Evolutionary conservation across 2,888 invertebrate genomes (phyloP).

Genomic region (Eudemis profundana): DNA sequence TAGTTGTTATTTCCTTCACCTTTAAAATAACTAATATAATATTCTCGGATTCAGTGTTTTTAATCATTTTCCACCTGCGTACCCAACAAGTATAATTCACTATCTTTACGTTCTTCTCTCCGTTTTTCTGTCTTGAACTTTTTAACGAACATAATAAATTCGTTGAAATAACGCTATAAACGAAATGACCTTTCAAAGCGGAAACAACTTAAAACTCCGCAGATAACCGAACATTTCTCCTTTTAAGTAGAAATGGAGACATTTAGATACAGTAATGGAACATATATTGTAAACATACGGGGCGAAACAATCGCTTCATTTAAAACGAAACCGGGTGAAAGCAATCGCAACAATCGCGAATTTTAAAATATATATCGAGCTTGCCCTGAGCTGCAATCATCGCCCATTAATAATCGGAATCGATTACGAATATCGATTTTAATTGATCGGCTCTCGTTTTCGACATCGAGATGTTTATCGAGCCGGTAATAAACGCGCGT

Average conservation of each 20-base stretch:
- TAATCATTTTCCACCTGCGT: no score
- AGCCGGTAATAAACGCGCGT: constrained; percentile 57
- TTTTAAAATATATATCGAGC: constrained; percentile 41
- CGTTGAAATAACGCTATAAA: constrained; percentile 1
- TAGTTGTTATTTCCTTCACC: no score
- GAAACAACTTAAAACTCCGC: constrained; percentile 12
- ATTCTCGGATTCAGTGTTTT: no score
- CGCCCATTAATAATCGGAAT: constrained; percentile 69
- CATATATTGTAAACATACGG: constrained; percentile 2
- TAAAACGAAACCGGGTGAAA: constrained; percentile 35
- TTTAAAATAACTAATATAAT: no score
- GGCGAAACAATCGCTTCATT: constrained; percentile 29
- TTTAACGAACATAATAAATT: constrained; percentile 11
- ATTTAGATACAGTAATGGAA: constrained; percentile 37
- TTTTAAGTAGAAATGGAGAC: constrained; percentile 33
- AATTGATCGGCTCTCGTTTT: constrained; percentile 67
- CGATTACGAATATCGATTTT: constrained; percentile 70
- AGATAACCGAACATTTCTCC: constrained; percentile 29
- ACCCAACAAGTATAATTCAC: no score
- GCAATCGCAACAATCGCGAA: constrained; percentile 29
- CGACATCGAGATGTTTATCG: constrained; percentile 66
- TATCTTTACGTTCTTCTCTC: neutral
- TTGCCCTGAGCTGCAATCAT: constrained; percentile 60
- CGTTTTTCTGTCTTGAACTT: neutral
- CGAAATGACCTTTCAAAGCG: constrained; percentile 18